These are phyloP conservation scores for Caprella mutica DNA, from an alignment of 2,888 invertebrate genomes.

Conservation along the genomic window DNA sequence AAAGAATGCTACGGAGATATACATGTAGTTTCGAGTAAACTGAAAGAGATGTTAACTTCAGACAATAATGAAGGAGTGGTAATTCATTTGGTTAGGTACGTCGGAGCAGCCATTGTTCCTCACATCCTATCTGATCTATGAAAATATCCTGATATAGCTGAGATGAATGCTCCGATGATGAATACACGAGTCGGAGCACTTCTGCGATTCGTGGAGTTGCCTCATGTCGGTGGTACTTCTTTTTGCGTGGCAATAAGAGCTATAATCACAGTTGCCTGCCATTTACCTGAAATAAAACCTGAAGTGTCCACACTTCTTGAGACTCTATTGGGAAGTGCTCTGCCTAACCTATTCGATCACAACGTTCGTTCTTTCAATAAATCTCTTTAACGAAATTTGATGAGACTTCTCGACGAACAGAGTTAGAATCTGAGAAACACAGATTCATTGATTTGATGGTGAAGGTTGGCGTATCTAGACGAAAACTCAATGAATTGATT, in stretches of 20 bases:
- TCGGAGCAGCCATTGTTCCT: conserved; percentile 29
- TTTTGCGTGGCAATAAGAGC: conserved; percentile 29
- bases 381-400: conserved; percentile 27
- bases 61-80: conserved; percentile 27
- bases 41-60: conserved; percentile 16
- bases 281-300: conserved; percentile 21
- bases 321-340: conserved; percentile 22
- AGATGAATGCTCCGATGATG: conserved; percentile 10
- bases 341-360: conserved; percentile 30
- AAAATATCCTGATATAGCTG: conserved; percentile 11
- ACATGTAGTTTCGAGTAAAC: conserved; percentile 15
- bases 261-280: conserved; percentile 29
- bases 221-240: conserved; percentile 29
- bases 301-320: conserved; percentile 20
- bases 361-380: conserved; percentile 31
- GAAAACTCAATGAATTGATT: conserved; percentile 27
- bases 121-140: conserved; percentile 20
- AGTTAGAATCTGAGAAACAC: conserved; percentile 5
- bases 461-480: conserved; percentile 26
- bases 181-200: conserved; percentile 15
- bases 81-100: conserved; percentile 25
- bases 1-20: conserved; percentile 19
- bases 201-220: conserved; percentile 17
- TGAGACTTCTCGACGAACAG: conserved; percentile 22
- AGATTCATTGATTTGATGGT: conserved; percentile 33